Base-by-base conservation (phyloP, 2,797 vertebrate species). In the Acrossocheilus fasciatus region DNA sequence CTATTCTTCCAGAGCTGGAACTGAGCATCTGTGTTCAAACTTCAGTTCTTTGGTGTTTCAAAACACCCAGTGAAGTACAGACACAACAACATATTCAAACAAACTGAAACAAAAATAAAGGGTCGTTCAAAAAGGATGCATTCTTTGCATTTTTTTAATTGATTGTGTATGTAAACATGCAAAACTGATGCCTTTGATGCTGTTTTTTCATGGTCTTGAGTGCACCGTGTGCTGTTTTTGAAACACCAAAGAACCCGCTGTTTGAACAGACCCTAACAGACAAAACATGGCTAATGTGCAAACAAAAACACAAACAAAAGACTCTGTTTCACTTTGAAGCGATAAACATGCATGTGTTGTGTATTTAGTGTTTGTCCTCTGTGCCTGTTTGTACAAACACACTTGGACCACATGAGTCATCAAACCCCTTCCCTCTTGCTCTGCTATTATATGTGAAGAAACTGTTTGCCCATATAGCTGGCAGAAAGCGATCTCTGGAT, bases 381-480 rank as follows among this genome's bases (percentile, higher is more conserved):
- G 18, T 77, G 64, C 47, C 74, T 72, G 81, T 84, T 79, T 82
- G 47, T 68, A 82, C 30, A 62, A 85, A 68, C 50, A 75, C 79
- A 80, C 30, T 59, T 62, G 39, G 81, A 82, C 43, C 72, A 47
- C 50, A 82, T 85, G 62, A 85, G 36, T 88, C 75, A 81, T 64
- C 77, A 80, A 84, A 81, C 50, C 78, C 45, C 30, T 47, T 59
- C 72, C 41, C 72, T 75, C 26, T 64, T 62, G 47, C 36, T 64
- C 43, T 64, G 52, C 54, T 84, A 45, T 72, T 73, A 85, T 76
- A 54, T 52, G 34, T 54, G 4, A 41, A 14, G 26, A 6, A 54
- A 84, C 88, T 79, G 87, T 88, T 86, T 89, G 81, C 15, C 43
- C 64, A 78, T 86, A 80, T 78, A 81, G 70, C 76, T 73, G 81